phyloP scores from a whole-genome alignment of 2,888 invertebrate genomes.

The Brachyptera risi region DNA sequence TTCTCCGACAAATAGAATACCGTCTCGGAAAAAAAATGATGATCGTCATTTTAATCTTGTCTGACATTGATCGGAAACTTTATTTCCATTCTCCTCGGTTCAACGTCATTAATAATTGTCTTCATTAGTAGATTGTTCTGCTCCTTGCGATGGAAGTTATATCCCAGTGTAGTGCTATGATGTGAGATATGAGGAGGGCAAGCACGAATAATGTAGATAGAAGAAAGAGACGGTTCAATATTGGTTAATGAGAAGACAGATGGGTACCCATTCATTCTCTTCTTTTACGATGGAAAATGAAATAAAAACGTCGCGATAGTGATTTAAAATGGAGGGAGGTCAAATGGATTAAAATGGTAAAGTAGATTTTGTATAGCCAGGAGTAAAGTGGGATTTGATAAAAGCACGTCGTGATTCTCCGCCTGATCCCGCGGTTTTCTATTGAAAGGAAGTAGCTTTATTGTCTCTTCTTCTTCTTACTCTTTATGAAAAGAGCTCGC shows the following conservation, averaged over 20 bases:
- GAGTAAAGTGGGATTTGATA: conserved; percentile 12
- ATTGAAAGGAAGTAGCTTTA: conserved; percentile 18
- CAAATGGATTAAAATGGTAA: conserved; percentile 26
- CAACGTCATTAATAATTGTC: conserved; percentile 11
- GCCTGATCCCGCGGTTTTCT: conserved; percentile 18
- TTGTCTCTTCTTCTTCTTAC: conserved; percentile 3
- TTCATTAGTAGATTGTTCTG: conserved; percentile 10
- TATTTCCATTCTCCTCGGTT: background rate
- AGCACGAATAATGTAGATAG: background rate
- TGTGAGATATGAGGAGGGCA: background rate
- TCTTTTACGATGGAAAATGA: conserved; percentile 24
- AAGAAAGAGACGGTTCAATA: conserved; percentile 15
- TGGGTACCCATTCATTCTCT: conserved; percentile 1
- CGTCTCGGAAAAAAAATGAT: no score
- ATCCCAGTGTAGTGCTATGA: conserved; percentile 3
- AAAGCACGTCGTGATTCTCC: background rate
- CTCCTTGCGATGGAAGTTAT: background rate
- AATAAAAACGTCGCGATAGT: conserved; percentile 18
- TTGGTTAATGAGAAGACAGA: conserved; percentile 27
- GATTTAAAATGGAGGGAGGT: conserved; percentile 25
- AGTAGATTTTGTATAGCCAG: conserved; percentile 22
- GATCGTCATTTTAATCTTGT: no score
- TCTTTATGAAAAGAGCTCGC: background rate
- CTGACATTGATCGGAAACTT: background rate
- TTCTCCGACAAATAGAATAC: no score